These are phyloP conservation scores for Hydrozoanthus gracilis DNA, from an alignment of 92 coral and sea anemone species.

Conservation along the genomic window DNA sequence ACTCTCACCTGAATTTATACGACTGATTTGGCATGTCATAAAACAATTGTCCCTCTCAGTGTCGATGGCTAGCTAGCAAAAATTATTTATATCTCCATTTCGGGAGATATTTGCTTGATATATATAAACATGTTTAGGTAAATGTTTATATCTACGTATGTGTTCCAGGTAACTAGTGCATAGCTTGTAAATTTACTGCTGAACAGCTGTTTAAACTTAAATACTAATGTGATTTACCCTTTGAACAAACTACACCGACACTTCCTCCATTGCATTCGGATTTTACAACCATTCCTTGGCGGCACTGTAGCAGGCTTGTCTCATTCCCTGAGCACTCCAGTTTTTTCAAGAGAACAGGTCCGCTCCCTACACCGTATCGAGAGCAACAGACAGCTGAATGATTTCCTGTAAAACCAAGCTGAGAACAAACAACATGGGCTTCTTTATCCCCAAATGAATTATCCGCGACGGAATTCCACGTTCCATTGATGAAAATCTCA, in stretches of 20 bases:
- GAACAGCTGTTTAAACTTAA: no score
- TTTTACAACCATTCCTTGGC: background rate
- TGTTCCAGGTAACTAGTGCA: no score
- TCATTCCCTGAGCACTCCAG: conserved; percentile 60
- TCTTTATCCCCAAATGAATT: background rate
- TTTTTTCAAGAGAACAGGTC: conserved; percentile 52
- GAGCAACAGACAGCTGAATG: conserved; percentile 45
- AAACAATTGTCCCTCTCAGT: no score
- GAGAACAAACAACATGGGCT: conserved; percentile 61
- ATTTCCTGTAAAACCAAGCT: conserved; percentile 61
- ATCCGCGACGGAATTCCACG: background rate
- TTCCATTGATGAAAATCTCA: background rate
- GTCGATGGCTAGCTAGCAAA: no score
- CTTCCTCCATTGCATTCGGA: background rate
- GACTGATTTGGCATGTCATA: no score
- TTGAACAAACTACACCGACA: conserved; percentile 50
- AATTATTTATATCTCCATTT: no score
- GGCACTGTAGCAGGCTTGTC: conserved; percentile 45
- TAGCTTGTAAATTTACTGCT: no score
- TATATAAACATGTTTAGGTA: no score
- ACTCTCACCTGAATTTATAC: no score
- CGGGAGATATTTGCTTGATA: no score
- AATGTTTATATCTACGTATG: no score
- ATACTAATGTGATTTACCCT: background rate
- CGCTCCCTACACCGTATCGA: conserved; percentile 58